Percentiles rank a stretch among this genome's conserved stretches.
phyloP scores from a whole-genome alignment of 2,113 vertebrate genomes.

The Hoplias malabaricus region DNA sequence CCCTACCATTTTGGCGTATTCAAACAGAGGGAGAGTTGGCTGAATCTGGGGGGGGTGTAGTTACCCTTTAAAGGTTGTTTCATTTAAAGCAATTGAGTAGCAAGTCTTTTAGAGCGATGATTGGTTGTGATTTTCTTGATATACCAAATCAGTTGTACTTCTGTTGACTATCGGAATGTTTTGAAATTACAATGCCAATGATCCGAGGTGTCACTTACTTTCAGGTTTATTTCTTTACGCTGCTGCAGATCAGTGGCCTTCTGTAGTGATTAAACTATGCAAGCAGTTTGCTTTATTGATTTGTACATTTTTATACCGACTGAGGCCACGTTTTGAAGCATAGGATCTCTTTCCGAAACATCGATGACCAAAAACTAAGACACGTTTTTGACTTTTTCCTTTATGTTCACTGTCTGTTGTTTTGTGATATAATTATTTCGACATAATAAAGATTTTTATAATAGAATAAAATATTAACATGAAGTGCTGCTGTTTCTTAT shows the following conservation, averaged over 20 bases:
- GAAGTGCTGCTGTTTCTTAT: neutral
- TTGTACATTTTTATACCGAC: neutral
- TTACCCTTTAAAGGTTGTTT: neutral
- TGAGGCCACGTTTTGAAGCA: neutral
- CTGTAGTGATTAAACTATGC: neutral
- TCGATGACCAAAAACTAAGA: neutral
- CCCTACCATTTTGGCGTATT: no score
- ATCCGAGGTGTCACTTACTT: neutral
- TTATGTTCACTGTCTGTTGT: neutral
- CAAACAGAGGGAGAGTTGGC: no score
- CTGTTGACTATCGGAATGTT: neutral
- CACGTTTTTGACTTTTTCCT: neutral
- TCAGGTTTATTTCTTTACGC: neutral
- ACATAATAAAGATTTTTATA: conserved; percentile 31
- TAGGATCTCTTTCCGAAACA: neutral
- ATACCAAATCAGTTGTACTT: conserved; percentile 7
- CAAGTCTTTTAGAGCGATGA: neutral
- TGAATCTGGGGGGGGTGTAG: no score
- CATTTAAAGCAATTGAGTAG: neutral
- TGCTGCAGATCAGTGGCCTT: neutral
- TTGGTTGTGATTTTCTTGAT: neutral
- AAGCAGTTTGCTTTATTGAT: neutral
- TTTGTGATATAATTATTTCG: neutral
- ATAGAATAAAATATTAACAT: conserved; percentile 2
- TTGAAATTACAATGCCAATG: conserved; percentile 3